Evolutionary conservation across 2,113 vertebrate genomes (phyloP).

Genomic region (Promerops cafer): DNA sequence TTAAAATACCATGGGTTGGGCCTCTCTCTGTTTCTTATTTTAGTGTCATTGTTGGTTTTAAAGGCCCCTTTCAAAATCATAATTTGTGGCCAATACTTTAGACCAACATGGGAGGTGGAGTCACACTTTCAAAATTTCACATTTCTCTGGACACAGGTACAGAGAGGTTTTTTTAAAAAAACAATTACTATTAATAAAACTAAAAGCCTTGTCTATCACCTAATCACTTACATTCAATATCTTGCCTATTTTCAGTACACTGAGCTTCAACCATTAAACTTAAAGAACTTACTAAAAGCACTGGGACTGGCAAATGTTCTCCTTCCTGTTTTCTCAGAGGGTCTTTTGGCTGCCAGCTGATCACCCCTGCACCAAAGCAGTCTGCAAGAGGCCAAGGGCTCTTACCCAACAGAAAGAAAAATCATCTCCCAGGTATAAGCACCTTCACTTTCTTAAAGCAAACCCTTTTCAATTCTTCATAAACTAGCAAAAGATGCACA

Average conservation of each 20-base stretch:
- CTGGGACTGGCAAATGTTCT: background rate
- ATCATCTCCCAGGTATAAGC: background rate
- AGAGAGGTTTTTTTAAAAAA: background rate
- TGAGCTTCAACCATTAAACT: background rate
- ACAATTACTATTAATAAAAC: background rate
- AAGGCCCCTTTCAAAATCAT: background rate
- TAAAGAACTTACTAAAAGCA: background rate
- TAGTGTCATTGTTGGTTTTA: fast-evolving
- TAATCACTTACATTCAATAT: background rate
- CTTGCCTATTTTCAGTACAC: background rate
- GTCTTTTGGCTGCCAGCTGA: background rate
- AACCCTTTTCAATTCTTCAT: background rate
- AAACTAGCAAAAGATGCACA: background rate
- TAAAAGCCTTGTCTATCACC: background rate
- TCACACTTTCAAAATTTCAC: background rate
- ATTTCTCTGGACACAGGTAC: background rate
- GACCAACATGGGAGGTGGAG: background rate
- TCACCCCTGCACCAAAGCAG: background rate
- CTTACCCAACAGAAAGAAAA: background rate
- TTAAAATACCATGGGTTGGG: background rate
- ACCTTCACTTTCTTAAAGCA: background rate
- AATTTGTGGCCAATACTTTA: background rate
- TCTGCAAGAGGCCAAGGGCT: background rate
- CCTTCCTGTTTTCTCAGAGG: background rate
- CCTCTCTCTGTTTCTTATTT: background rate